phyloP scores from a whole-genome alignment of 53 echinoderm and acorn worm species.

The Hippasteria phrygiana region DNA sequence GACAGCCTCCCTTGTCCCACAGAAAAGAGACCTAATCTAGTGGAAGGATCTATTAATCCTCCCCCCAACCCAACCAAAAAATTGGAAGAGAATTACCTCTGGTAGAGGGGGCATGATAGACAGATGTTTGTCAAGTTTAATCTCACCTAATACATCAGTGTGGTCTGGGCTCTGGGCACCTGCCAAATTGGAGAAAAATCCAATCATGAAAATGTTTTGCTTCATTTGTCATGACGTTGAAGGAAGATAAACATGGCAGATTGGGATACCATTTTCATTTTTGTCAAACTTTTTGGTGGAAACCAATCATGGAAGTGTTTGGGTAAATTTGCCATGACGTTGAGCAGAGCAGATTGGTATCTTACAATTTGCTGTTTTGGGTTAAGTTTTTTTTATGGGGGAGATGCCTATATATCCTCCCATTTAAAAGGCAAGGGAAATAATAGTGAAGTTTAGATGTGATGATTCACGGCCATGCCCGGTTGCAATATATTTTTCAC shows the following conservation, averaged over 20 bases:
- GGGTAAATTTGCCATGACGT: no score
- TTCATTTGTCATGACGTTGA: neutral
- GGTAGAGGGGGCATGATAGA: conserved; percentile 40
- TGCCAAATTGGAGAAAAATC: neutral
- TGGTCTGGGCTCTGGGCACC: conserved; percentile 12
- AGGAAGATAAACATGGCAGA: no score
- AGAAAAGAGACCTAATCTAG: neutral
- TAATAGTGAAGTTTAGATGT: no score
- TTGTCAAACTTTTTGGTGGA: neutral
- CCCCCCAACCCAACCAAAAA: neutral
- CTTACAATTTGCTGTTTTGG: no score
- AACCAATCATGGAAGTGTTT: no score
- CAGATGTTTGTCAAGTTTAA: neutral
- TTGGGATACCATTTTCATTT: neutral
- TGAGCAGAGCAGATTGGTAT: no score
- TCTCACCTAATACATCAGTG: conserved; percentile 25
- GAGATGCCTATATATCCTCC: no score
- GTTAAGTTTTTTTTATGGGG: no score
- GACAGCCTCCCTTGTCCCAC: conserved; percentile 19
- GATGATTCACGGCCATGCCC: no score
- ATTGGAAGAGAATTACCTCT: conserved; percentile 26
- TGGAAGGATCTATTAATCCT: neutral
- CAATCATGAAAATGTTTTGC: conserved; percentile 19
- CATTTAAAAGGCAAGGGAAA: no score
- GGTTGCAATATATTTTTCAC: no score